Base-by-base conservation (phyloP, 2,113 vertebrate species). In the Mus pahari region DNA sequence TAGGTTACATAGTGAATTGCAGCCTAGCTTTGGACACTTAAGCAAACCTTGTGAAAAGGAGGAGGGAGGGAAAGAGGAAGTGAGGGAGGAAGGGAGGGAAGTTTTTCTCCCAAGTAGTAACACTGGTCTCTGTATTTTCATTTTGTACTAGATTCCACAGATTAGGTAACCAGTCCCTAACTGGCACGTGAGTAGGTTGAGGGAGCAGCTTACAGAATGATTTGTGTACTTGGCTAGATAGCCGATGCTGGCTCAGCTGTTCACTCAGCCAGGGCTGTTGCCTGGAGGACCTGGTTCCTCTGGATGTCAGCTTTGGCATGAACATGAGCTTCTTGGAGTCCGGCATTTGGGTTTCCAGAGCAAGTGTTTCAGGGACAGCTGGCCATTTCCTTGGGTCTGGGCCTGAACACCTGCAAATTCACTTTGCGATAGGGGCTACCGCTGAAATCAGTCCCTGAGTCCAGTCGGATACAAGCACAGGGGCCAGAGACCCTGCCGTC, bases 11-110 rank as follows among this genome's bases (percentile, higher is more conserved):
- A 64, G 24, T 45, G 7, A 42, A 20, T 45, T 45, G 39, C 62
- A 84, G 60, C 28, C 24, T 17, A 31, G 24, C 28, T 26, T 68
- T 33, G 8, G 5, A 36, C 36, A 64, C 42, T 0, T 20, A 86
- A 45, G 14, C 42, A 36, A 48, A 33, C 60, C 20, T 45, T 66
- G 42, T 86, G 17, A 19, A 4, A 26, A 33, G 4, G 9, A 66
- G 60, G 2, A 5, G 28, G 16, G 8, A 9, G 17, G 8, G 4
- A 17, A n/a, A 0, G 3, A 66, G 3, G 17, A 33, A 86, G 17
- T 14, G 9, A 45, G 3, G 16, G 39, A 86, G 26, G 55, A 4
- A 60, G 39, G 4, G 17, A 55, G 10, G 60, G 20, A 31, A 14
- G 26, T 1, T 73, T 55, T 87, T n/a, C 8, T 81, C 8, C 28